These are phyloP conservation scores for Lepidostoma basale DNA, from an alignment of 1,140 invertebrate species.

Conservation along the genomic window DNA sequence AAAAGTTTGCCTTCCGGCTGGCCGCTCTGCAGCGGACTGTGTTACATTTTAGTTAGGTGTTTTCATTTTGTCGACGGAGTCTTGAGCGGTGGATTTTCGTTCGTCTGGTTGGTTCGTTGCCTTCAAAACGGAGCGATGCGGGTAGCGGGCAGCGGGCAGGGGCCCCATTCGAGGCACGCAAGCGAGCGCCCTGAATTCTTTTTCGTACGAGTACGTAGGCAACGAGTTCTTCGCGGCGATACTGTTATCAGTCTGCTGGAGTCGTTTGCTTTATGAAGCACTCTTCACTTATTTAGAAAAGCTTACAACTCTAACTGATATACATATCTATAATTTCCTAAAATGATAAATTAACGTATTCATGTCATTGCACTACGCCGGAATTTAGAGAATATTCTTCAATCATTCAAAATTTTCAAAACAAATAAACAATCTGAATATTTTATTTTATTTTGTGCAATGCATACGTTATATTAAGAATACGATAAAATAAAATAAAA, in stretches of 20 bases:
- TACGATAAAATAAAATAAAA: no score
- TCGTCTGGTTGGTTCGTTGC: constrained; percentile 27
- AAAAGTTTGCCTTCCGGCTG: not conserved
- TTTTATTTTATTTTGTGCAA: no score
- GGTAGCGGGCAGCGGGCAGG: not conserved
- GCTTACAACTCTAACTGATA: no score
- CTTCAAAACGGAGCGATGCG: constrained; percentile 23
- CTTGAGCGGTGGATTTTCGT: constrained; percentile 1
- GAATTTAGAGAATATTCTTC: no score
- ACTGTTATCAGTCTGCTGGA: not conserved
- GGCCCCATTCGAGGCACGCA: not conserved
- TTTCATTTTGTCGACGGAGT: not conserved
- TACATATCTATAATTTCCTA: no score
- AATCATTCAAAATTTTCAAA: no score
- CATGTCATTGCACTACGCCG: no score
- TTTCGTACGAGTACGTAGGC: not conserved
- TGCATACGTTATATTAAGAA: no score
- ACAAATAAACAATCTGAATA: no score
- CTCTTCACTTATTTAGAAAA: no score
- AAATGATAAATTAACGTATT: no score
- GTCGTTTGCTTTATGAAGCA: no score
- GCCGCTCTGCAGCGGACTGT: not conserved
- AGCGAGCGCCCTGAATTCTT: constrained; percentile 12
- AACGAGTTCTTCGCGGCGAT: not conserved
- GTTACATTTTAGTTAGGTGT: not conserved